A percentile compares a stretch with the other conserved stretches of the same genome.
These are phyloP conservation scores for Cepaea hortensis DNA, from an alignment of 2,888 invertebrate genomes.

Conservation along the genomic window DNA sequence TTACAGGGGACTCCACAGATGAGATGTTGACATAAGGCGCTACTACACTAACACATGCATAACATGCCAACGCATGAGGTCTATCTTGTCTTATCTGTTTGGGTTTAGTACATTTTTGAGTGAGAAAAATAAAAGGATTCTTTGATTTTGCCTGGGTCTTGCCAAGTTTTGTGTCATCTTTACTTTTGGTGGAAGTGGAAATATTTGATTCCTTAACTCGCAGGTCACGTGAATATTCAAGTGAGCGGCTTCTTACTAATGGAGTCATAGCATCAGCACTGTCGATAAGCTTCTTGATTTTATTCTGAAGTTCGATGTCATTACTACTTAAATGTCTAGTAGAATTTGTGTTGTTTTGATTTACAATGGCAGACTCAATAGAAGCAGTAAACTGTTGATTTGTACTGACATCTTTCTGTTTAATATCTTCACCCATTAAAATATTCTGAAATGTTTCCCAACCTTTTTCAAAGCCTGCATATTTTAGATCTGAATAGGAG, in stretches of 20 bases:
- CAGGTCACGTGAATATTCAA: slow-evolving; percentile 23
- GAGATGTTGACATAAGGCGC: background rate
- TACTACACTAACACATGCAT: background rate
- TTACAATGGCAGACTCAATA: background rate
- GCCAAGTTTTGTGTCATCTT: slow-evolving; percentile 24
- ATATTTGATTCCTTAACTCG: slow-evolving; percentile 8
- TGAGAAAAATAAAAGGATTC: slow-evolving; percentile 29
- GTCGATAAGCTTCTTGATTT: slow-evolving; percentile 24
- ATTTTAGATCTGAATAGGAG: background rate
- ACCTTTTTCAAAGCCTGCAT: slow-evolving; percentile 25
- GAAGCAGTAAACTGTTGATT: background rate
- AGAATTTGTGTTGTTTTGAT: background rate
- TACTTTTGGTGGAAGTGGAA: background rate
- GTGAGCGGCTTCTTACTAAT: slow-evolving; percentile 34
- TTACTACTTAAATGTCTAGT: background rate
- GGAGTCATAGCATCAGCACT: slow-evolving; percentile 10
- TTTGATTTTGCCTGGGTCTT: slow-evolving; percentile 1
- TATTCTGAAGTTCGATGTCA: slow-evolving; percentile 3
- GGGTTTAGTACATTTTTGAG: slow-evolving; percentile 14
- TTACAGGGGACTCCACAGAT: background rate
- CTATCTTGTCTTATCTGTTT: slow-evolving; percentile 18
- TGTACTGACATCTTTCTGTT: background rate
- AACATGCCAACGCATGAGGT: background rate
- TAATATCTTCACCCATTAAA: slow-evolving; percentile 22
- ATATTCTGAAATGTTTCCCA: slow-evolving; percentile 41